Evolutionary conservation across 2,113 vertebrate genomes (phyloP), one percentile per base, ranked within the genome.

Genomic region (Peucedramus taeniatus): DNA sequence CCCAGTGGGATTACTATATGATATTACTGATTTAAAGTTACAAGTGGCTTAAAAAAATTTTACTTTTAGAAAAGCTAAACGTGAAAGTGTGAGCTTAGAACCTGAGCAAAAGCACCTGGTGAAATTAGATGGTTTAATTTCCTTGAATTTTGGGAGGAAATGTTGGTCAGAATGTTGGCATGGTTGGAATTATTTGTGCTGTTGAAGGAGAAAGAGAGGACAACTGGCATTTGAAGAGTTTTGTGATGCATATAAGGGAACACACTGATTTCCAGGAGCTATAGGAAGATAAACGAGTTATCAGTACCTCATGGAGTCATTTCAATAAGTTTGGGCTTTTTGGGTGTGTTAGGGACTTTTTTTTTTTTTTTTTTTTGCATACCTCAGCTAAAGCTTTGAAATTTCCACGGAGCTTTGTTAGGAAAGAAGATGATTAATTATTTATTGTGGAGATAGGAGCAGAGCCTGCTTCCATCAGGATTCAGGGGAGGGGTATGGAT

Each of bases 391-490:
- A 93, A 90, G 88, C n/a, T 80, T 93, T 88, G 57, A 70, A 86
- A 94, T 96, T 94, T 94, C 80, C 49, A 88, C 65, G 64, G 51
- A 72, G 63, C 57, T 24, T 44, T 86, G 83, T 95, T 82, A 93
- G 92, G 92, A 96, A 60, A 95, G 60, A 56, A 71, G 37, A n/a
- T 53, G 40, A 89, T 89, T 53, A 89, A 64, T 89, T 89, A 84
- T 84, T 91, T 50, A 27, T 49, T 39, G 42, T 42, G 83, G 75
- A 90, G 70, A 39, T 20, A 57, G 63, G 70, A 87, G 59, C 50
- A 88, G 35, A 42, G 15, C 31, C 50, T 83, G 33, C 47, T 86
- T 64, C 82, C 63, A 71, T 59, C 56, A 68, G 63, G 39, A 69
- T 51, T 66, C 44, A 54, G 47, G 7, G 60, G 61, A 74, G 23